A percentile compares a stretch with the other conserved stretches of the same genome.
phyloP scores from a whole-genome alignment of 2,888 invertebrate species.

The Caenorhabditis imperialis region DNA sequence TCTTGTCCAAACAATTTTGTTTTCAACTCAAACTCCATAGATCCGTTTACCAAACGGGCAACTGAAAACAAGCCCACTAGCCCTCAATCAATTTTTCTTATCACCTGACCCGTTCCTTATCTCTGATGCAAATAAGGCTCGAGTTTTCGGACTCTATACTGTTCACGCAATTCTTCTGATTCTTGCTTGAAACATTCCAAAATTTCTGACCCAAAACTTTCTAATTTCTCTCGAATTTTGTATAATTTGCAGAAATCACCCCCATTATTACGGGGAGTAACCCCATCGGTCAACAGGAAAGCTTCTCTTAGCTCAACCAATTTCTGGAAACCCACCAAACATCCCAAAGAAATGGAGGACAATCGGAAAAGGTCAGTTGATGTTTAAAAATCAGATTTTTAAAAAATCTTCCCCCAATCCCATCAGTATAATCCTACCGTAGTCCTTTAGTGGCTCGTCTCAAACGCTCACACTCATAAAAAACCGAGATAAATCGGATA shows the following conservation, averaged over 20 bases:
- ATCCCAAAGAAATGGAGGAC: conserved; percentile 31
- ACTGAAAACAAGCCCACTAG: too few relatives aligned
- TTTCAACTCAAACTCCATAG: too few relatives aligned
- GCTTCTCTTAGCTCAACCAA: conserved; percentile 3
- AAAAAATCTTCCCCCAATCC: neutral
- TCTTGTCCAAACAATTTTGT: too few relatives aligned
- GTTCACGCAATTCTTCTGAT: neutral
- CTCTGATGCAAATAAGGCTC: too few relatives aligned
- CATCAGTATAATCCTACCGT: conserved; percentile 13
- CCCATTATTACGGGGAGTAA: conserved; percentile 44
- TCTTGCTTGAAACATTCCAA: neutral
- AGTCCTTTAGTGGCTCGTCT: conserved; percentile 25
- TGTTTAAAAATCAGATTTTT: too few relatives aligned
- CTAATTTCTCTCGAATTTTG: conserved; percentile 1
- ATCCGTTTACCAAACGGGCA: too few relatives aligned
- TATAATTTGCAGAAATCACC: conserved; percentile 19
- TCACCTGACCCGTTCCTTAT: too few relatives aligned
- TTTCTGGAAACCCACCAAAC: neutral
- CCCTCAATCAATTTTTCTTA: too few relatives aligned
- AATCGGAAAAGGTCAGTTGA: conserved; percentile 42
- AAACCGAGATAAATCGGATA: conserved; percentile 28
- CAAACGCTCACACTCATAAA: neutral
- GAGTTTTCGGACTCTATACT: too few relatives aligned
- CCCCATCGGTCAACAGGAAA: conserved; percentile 22
- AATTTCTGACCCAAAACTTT: neutral